Evolutionary conservation across 2,888 invertebrate genomes (phyloP).

Genomic region (Callyntrura sp.): DNA sequence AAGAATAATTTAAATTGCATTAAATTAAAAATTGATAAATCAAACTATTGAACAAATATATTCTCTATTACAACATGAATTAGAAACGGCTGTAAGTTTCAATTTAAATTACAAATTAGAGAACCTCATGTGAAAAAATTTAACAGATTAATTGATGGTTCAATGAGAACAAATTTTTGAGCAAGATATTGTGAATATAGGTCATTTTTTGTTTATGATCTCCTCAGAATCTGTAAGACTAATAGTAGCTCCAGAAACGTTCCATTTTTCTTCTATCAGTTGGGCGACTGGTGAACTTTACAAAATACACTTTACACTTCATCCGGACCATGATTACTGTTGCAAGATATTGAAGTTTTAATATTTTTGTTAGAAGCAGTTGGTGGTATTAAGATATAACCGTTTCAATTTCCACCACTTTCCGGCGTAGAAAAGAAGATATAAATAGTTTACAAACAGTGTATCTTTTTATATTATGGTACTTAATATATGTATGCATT

Average conservation of each 20-base stretch:
- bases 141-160: constrained; percentile 9
- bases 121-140: not conserved
- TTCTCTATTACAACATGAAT: not conserved
- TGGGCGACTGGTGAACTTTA: constrained; percentile 38
- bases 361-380: constrained; percentile 50
- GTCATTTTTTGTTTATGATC: constrained; percentile 20
- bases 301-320: constrained; percentile 15
- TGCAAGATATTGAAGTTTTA: constrained; percentile 22
- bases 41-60: constrained; percentile 7
- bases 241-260: constrained; percentile 12
- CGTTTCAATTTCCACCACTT: constrained; percentile 47
- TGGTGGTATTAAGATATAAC: constrained; percentile 8
- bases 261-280: not conserved
- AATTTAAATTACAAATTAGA: not conserved
- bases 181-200: constrained; percentile 66
- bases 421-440: constrained; percentile 68
- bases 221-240: constrained; percentile 4
- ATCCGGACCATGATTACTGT: not conserved
- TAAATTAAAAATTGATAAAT: not conserved
- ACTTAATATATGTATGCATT: constrained; percentile 66
- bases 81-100: not conserved
- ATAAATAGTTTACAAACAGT: constrained; percentile 71
- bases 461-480: constrained; percentile 40
- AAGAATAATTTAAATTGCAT: not conserved
- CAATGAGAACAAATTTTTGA: constrained; percentile 51